Base-by-base conservation (phyloP, 2,888 invertebrate genomes). In the Chalcosyrphus nemorum region DNA sequence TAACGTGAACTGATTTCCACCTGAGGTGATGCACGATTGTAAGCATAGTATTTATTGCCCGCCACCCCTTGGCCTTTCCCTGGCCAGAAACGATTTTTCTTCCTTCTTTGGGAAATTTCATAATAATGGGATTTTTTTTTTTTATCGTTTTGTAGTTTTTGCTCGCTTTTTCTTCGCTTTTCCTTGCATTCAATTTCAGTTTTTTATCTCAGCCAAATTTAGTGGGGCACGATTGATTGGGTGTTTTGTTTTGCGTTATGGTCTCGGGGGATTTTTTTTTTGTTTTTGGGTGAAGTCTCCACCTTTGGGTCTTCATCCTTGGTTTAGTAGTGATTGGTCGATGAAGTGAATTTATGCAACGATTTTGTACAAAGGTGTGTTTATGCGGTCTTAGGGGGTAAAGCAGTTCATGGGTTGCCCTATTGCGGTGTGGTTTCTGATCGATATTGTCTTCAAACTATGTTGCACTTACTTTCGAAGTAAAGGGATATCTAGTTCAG, bases 1-100 rank as follows among this genome's bases (percentile, higher is more conserved):
- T 41, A 82, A 61, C 72, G 72, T 72, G 82, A 72, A 82, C 82
- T 77, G 82, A 82, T 82, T 82, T 82, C 82, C 82, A 82, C 82
- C 82, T 82, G 82, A 82, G 82, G 82, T 82, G 82, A 82, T 82
- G 82, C 82, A 82, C 82, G 82, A 77, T 76, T 82, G 77, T 72
- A 52, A 59, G 57, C 71, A 41, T 77, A 77, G 66, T 72, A 82
- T 82, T 82, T 82, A 77, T 82, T 77, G 77, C 66, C 71, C 45
- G 47, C 32, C 52, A 65, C 52, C 71, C 41, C 57, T 45, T 70
- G 71, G 71, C 65, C 76, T 71, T 45, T 71, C 76, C 59, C 50
- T n/a, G n/a, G n/a, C n/a, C 3, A 24, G 47, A 32, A 29, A 45
- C 29, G 59, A n/a, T 59, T 66, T 80, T 77, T 32, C 19, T 19